phyloP scores from a whole-genome alignment of 2,797 vertebrate genomes.

The Cyprinodon diabolis region DNA sequence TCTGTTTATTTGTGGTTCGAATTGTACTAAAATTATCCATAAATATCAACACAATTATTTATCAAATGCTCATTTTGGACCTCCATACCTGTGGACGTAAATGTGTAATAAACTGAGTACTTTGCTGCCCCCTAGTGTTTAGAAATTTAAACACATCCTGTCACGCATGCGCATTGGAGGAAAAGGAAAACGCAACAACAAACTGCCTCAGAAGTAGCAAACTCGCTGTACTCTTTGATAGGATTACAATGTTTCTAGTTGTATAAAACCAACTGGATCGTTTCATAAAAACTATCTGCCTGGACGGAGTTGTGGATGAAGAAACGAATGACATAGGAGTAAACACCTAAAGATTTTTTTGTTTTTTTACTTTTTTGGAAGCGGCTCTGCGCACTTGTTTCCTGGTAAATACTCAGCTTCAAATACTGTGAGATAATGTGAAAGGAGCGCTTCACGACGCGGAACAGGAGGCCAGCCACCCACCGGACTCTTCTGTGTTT shows the following conservation, averaged over 20 bases:
- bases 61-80: background rate
- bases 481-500: slow-evolving; percentile 17
- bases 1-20: background rate
- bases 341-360: slow-evolving; percentile 11
- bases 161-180: slow-evolving; percentile 54
- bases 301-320: background rate
- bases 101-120: background rate
- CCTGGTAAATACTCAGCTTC: slow-evolving; percentile 57
- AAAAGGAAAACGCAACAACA: slow-evolving; percentile 42
- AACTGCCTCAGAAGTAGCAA: slow-evolving; percentile 8
- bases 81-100: background rate
- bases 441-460: background rate
- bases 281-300: background rate
- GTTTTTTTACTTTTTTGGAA: slow-evolving; percentile 35
- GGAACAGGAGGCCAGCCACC: slow-evolving; percentile 24
- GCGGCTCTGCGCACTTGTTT: slow-evolving; percentile 60
- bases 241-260: background rate
- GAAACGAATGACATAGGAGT: slow-evolving; percentile 17
- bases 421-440: slow-evolving; percentile 28
- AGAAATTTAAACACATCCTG: background rate
- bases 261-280: too few species aligned
- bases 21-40: background rate
- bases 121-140: slow-evolving; percentile 65
- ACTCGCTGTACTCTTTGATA: slow-evolving; percentile 3
- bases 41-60: background rate